These are phyloP conservation scores for Gavialis gangeticus DNA, from an alignment of 2,113 vertebrate species.

Conservation along the genomic window DNA sequence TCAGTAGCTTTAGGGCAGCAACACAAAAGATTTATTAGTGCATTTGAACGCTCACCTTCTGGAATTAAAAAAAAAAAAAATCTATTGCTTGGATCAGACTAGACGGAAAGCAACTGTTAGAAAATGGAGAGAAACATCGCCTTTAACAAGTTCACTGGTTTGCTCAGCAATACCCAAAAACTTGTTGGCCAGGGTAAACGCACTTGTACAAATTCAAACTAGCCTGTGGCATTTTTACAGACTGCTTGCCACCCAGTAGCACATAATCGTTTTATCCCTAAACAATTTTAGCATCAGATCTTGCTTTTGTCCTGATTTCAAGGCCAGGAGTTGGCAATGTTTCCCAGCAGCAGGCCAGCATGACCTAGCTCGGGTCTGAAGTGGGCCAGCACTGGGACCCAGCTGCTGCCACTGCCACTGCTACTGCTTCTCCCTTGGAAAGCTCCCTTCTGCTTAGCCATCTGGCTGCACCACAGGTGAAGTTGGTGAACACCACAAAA, in stretches of 20 bases:
- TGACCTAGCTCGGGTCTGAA: too few species aligned
- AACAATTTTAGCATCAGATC: neutral
- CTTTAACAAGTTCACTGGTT: constrained; percentile 30
- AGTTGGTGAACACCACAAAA: too few species aligned
- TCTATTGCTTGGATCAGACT: constrained; percentile 53
- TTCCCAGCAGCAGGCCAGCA: too few species aligned
- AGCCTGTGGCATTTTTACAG: neutral
- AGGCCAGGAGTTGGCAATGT: neutral
- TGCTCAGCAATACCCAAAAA: constrained; percentile 1
- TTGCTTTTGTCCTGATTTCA: neutral
- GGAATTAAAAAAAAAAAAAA: constrained; percentile 41
- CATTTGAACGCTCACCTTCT: constrained; percentile 67
- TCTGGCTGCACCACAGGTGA: too few species aligned
- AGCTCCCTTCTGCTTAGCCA: too few species aligned
- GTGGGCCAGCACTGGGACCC: too few species aligned
- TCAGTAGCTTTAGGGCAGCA: constrained; percentile 56
- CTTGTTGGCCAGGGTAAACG: neutral
- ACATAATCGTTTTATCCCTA: neutral
- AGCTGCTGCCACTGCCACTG: too few species aligned
- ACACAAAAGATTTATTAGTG: constrained; percentile 68
- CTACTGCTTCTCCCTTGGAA: too few species aligned
- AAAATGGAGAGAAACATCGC: constrained; percentile 40
- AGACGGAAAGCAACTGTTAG: constrained; percentile 21
- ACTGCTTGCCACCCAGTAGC: neutral
- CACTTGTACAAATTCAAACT: neutral